Evolutionary conservation across 2,888 invertebrate genomes (phyloP), one percentile per base, ranked within the genome.

Genomic region (Idaea straminata): DNA sequence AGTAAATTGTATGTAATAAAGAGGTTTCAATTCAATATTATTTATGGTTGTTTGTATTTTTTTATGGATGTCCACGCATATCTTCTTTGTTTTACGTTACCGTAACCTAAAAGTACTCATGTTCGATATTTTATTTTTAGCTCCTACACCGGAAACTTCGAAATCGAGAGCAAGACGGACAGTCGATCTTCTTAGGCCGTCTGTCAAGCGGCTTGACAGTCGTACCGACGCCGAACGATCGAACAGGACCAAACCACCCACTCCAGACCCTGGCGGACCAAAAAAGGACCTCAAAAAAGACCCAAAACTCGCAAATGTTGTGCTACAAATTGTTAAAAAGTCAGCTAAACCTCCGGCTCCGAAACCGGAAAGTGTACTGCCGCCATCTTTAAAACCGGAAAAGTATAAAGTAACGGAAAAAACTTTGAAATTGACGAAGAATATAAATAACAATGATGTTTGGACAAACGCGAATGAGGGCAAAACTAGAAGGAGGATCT

Each of bases 381-480:
- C 90, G 72, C 88, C 91, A 71, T 81, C 88, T 74, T 80, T 91
- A 66, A 89, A 83, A 74, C 86, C 87, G 13, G 47, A 47, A 38
- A 86, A 83, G 72, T 70, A 77, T 16, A 59, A 59, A 25, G 16
- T 59, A 38, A 67, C 76, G 34, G 89, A 87, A 47, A 84, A 80
- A 72, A 79, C 81, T 63, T 77, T 86, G 59, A 89, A 87, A 80
- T 69, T 85, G 36, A 85, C 85, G 36, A 91, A 91, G 73, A 88
- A 86, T 77, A 85, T 92, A n/a, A 92, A 92, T 69, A 92, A 92
- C 74, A 92, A 92, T 74, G 86, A 87, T 72, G 85, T 89, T 65
- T 92, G 91, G 91, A 83, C 88, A 3, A 85, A 84, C 69, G 84
- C 85, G 34, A 86, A 85, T 75, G 84, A 86, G 64, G 75, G 76